Conservation (phyloP, 2,797 vertebrate species). For the Apodemus agrarius region DNA sequence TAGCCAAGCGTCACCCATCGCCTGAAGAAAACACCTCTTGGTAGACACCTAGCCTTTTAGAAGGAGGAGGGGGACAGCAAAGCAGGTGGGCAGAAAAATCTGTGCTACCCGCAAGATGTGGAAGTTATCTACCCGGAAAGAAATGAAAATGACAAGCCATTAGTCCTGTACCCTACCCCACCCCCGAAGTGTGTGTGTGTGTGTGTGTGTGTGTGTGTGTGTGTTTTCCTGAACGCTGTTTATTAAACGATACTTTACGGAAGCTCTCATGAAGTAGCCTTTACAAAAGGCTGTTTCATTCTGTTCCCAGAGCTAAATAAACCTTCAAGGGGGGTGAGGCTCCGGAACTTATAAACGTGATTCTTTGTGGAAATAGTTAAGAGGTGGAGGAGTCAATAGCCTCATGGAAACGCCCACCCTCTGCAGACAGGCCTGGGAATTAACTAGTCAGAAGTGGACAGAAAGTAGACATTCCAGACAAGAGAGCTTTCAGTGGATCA, state of each 20-base stretch:
- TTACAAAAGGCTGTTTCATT: slow-evolving; percentile 20
- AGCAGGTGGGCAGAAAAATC: background rate
- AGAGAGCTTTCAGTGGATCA: background rate
- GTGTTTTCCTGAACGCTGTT: background rate
- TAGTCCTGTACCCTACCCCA: background rate
- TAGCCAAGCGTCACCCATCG: background rate
- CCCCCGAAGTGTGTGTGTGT: background rate
- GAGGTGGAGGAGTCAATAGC: slow-evolving; percentile 49
- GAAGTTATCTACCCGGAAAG: background rate
- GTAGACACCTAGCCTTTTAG: background rate
- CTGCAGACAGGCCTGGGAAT: slow-evolving; percentile 71
- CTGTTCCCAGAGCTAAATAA: background rate
- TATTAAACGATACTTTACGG: background rate
- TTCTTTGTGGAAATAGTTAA: slow-evolving; percentile 24
- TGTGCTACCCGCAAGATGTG: slow-evolving; percentile 17
- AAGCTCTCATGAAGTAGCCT: background rate
- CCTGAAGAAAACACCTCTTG: slow-evolving; percentile 1
- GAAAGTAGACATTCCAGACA: slow-evolving; percentile 73
- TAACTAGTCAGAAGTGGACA: slow-evolving; percentile 78
- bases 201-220: too few species aligned
- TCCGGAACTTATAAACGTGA: slow-evolving; percentile 40
- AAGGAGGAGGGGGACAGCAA: background rate
- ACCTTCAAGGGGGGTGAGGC: background rate
- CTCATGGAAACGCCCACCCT: slow-evolving; percentile 45
- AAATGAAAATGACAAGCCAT: slow-evolving; percentile 51